Evolutionary conservation across 2,888 invertebrate genomes (phyloP).

Genomic region (Orchestes rusci): DNA sequence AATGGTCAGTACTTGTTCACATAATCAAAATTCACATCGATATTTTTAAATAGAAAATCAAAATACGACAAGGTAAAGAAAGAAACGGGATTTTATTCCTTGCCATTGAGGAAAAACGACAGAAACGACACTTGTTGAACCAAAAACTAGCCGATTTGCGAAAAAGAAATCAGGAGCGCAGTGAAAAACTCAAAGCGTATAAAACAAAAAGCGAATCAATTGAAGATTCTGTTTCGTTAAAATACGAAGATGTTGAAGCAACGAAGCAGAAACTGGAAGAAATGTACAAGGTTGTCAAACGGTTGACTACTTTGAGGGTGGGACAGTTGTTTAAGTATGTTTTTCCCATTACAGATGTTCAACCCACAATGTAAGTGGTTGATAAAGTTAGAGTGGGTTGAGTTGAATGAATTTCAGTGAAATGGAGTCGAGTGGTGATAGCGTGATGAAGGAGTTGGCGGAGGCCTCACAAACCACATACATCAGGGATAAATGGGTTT

Average conservation of each 20-base stretch:
- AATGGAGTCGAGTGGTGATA: slow-evolving; percentile 36
- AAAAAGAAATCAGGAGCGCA: slow-evolving; percentile 41
- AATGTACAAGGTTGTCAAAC: slow-evolving; percentile 52
- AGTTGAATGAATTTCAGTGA: slow-evolving; percentile 12
- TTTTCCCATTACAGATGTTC: slow-evolving; percentile 57
- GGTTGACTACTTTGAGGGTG: slow-evolving; percentile 50
- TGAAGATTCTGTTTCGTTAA: slow-evolving; percentile 49
- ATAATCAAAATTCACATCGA: too few species aligned
- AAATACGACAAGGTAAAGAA: slow-evolving; percentile 55
- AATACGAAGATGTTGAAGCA: slow-evolving; percentile 48
- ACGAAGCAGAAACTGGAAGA: slow-evolving; percentile 46
- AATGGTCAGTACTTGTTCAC: slow-evolving; percentile 35
- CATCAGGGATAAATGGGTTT: slow-evolving; percentile 75
- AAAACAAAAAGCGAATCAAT: slow-evolving; percentile 56
- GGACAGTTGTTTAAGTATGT: slow-evolving; percentile 60
- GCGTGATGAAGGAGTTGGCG: slow-evolving; percentile 45
- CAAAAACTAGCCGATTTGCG: slow-evolving; percentile 38
- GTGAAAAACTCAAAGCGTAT: slow-evolving; percentile 53
- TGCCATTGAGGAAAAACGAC: slow-evolving; percentile 50
- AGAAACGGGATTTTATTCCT: slow-evolving; percentile 50
- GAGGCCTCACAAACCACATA: slow-evolving; percentile 74
- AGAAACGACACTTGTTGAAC: slow-evolving; percentile 37
- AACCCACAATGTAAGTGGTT: slow-evolving; percentile 45
- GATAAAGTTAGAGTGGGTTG: background rate
- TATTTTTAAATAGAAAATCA: slow-evolving; percentile 51